Conservation (phyloP, 2,797 vertebrate species). For the Acestrorhynchus altus region DNA sequence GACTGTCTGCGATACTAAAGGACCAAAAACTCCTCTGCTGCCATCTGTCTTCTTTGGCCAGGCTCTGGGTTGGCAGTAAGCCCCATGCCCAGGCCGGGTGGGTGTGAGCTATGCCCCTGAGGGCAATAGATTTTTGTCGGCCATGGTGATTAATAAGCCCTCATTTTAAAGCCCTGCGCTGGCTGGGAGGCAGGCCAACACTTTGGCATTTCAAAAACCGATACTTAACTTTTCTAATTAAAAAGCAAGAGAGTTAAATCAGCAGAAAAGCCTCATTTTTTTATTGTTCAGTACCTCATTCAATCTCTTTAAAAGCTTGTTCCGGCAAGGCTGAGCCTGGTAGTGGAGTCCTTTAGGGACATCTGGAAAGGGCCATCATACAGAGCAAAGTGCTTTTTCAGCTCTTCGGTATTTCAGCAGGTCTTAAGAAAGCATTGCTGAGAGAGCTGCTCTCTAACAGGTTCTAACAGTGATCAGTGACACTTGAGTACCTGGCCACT, state of each 20-base stretch:
- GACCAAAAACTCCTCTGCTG: background rate
- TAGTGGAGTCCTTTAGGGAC: conserved; percentile 9
- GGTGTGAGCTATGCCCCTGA: conserved; percentile 41
- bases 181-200: conserved; percentile 24
- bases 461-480: background rate
- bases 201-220: conserved; percentile 50
- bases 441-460: background rate
- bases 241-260: conserved; percentile 46
- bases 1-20: background rate
- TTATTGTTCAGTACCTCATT: conserved; percentile 39
- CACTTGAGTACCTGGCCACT: background rate
- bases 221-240: conserved; percentile 55
- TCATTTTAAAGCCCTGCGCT: conserved; percentile 50
- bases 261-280: conserved; percentile 41
- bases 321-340: background rate
- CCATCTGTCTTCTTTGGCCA: conserved; percentile 3
- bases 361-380: background rate
- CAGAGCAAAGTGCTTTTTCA: conserved; percentile 15
- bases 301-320: conserved; percentile 47
- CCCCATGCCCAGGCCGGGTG: conserved; percentile 8
- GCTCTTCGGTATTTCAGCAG: background rate
- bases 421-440: conserved; percentile 6
- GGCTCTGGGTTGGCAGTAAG: conserved; percentile 23
- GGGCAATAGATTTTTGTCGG: conserved; percentile 56
- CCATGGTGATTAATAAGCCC: conserved; percentile 46